Evolutionary conservation across 2,113 vertebrate species (phyloP).

Genomic region (Eolophus roseicapilla): DNA sequence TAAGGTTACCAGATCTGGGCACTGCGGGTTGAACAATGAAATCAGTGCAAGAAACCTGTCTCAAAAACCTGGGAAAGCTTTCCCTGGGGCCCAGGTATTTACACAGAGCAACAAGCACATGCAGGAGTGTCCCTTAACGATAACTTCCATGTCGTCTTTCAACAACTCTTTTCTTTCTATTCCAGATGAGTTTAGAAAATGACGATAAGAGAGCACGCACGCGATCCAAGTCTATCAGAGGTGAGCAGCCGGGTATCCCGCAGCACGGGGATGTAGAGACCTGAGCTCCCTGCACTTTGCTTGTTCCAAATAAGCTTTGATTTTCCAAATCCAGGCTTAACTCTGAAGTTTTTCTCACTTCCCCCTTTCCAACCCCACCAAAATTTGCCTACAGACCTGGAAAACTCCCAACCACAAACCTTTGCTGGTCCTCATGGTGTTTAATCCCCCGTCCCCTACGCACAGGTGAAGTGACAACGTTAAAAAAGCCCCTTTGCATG

Average conservation of each 20-base stretch:
- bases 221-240: constrained; percentile 91
- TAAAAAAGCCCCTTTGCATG: neutral
- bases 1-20: neutral
- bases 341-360: neutral
- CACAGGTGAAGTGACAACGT: neutral
- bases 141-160: neutral
- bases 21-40: neutral
- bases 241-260: constrained; percentile 69
- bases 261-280: neutral
- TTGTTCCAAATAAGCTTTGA: neutral
- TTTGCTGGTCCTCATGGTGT: neutral
- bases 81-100: neutral
- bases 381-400: neutral
- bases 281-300: neutral
- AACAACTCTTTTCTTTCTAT: constrained; percentile 3
- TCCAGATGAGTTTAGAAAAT: constrained; percentile 93
- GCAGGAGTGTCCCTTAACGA: neutral
- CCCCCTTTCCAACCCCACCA: neutral
- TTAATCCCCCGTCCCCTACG: neutral
- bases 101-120: neutral
- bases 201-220: constrained; percentile 92
- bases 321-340: neutral
- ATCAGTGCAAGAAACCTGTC: neutral
- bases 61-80: rapidly evolving
- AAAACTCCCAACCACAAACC: neutral